Percentiles rank a stretch among this genome's conserved stretches.
Evolutionary conservation across 35 echinoderm and acorn worm species (phyloP).

Genomic region (Amphiura filiformis): DNA sequence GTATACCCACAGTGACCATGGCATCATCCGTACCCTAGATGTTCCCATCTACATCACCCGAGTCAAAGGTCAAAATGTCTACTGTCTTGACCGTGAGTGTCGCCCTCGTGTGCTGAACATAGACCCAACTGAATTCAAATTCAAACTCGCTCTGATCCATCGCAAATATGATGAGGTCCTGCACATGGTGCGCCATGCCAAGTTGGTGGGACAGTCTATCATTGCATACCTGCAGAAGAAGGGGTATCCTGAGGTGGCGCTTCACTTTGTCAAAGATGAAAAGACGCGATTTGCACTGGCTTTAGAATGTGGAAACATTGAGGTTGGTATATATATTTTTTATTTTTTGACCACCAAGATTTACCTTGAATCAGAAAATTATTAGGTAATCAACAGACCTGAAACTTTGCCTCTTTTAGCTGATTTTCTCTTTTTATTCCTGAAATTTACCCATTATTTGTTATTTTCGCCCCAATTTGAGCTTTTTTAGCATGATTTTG

Average conservation of each 20-base stretch:
- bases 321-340: slow-evolving; percentile 50
- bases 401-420: too few relatives aligned
- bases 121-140: slow-evolving; percentile 87
- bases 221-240: slow-evolving; percentile 99
- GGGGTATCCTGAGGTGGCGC: slow-evolving; percentile 93
- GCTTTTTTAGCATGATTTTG: too few relatives aligned
- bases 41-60: slow-evolving; percentile 91
- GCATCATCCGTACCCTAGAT: slow-evolving; percentile 92
- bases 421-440: too few relatives aligned
- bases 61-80: slow-evolving; percentile 92
- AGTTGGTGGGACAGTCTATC: slow-evolving; percentile 96
- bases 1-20: slow-evolving; percentile 94
- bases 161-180: slow-evolving; percentile 97
- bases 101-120: slow-evolving; percentile 90
- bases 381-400: too few relatives aligned
- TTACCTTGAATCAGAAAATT: too few relatives aligned
- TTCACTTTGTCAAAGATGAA: slow-evolving; percentile 98
- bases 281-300: slow-evolving; percentile 95
- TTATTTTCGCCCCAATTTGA: too few relatives aligned
- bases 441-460: too few relatives aligned
- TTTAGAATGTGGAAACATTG: slow-evolving; percentile 93
- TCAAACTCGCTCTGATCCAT: slow-evolving; percentile 91
- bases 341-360: too few relatives aligned
- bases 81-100: slow-evolving; percentile 94
- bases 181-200: slow-evolving; percentile 95